These are phyloP conservation scores for Dryobota labecula DNA, from an alignment of 2,888 invertebrate genomes.

Conservation along the genomic window DNA sequence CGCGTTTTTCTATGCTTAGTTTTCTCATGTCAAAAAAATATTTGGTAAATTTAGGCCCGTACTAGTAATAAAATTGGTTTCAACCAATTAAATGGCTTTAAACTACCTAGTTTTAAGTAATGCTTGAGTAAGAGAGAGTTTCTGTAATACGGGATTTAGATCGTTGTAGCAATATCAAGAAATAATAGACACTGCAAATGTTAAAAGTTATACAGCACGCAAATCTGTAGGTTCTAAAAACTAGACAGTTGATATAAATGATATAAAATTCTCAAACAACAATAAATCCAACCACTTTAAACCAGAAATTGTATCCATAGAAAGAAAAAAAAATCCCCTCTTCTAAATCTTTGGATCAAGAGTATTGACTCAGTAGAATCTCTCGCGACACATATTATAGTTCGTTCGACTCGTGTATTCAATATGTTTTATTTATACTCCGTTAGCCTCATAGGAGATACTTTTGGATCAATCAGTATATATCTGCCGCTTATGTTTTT, in stretches of 20 bases:
- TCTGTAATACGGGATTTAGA: not conserved
- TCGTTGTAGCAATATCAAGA: not conserved
- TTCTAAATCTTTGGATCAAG: slow-evolving; percentile 26
- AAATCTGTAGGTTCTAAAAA: not conserved
- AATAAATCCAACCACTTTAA: slow-evolving; percentile 5
- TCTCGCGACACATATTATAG: slow-evolving; percentile 22
- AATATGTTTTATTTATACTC: slow-evolving; percentile 33
- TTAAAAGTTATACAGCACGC: not conserved
- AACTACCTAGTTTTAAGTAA: not conserved
- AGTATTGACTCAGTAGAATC: slow-evolving; percentile 31
- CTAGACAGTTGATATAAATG: not conserved
- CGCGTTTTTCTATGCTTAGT: too few species aligned
- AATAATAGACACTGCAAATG: not conserved
- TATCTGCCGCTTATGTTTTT: slow-evolving; percentile 21
- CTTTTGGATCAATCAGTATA: slow-evolving; percentile 40
- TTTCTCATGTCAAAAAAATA: not conserved
- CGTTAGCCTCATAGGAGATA: slow-evolving; percentile 21
- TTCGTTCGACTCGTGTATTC: slow-evolving; percentile 28
- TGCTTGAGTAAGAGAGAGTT: too few species aligned
- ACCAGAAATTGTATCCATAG: not conserved
- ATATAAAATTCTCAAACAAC: not conserved
- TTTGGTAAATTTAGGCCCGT: not conserved
- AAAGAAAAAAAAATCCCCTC: not conserved
- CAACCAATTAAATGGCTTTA: too few species aligned
- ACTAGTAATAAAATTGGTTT: too few species aligned